Percentiles rank a stretch among this genome's conserved stretches.
Conservation (phyloP, 2,888 invertebrate genomes). For the Cheilosia pagana region DNA sequence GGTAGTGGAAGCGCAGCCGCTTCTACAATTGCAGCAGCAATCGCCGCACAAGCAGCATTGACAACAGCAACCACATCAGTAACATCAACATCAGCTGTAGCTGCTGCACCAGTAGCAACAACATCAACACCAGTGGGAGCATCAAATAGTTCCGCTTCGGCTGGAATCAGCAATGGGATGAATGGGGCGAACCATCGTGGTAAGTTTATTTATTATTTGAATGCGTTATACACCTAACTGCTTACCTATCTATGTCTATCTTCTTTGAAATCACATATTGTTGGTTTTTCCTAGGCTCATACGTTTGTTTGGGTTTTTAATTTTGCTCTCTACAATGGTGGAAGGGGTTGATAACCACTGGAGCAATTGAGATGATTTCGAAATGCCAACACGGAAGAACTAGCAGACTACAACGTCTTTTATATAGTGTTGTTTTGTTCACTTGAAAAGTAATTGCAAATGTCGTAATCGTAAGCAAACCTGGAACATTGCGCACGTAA, state of each 20-base stretch:
- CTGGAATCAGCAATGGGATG: conserved; percentile 70
- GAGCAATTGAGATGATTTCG: conserved; percentile 45
- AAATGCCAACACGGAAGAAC: conserved; percentile 49
- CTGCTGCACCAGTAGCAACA: conserved; percentile 33
- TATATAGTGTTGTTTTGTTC: neutral
- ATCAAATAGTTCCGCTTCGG: conserved; percentile 68
- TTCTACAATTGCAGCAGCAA: conserved; percentile 42
- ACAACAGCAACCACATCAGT: conserved; percentile 54
- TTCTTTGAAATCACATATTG: conserved; percentile 26
- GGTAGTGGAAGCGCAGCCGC: conserved; percentile 21
- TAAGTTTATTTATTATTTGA: conserved; percentile 67
- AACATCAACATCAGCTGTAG: conserved; percentile 29
- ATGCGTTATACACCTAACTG: conserved; percentile 30
- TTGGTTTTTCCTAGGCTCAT: conserved; percentile 17
- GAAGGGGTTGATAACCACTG: conserved; percentile 50
- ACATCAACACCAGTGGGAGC: conserved; percentile 47
- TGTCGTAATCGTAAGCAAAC: too few relatives aligned
- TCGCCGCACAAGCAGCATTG: conserved; percentile 29
- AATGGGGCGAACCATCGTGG: conserved; percentile 75
- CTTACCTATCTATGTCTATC: neutral
- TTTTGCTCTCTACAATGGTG: neutral
- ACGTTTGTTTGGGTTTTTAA: neutral
- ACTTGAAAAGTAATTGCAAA: neutral
- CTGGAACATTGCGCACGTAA: too few relatives aligned
- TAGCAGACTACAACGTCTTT: neutral